Evolutionary conservation across 2,888 invertebrate genomes (phyloP).

Genomic region (Malacosoma neustria): DNA sequence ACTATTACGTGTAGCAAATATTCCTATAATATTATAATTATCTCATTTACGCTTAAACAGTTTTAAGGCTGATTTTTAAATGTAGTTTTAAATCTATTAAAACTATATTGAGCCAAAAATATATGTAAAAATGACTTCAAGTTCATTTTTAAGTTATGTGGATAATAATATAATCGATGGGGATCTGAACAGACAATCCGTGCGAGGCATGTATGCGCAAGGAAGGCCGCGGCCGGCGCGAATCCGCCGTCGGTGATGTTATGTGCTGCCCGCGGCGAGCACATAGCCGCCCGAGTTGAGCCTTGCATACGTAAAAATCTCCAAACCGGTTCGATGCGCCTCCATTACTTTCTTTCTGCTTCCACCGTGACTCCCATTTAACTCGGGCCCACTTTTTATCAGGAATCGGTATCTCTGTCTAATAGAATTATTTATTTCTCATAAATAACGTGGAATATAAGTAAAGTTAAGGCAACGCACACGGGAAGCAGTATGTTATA

Average conservation of each 20-base stretch:
- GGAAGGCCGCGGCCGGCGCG: conserved; percentile 61
- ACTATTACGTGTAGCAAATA: too few species aligned
- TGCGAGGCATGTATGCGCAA: conserved; percentile 30
- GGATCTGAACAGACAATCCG: conserved; percentile 29
- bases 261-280: conserved; percentile 58
- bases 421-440: conserved; percentile 75
- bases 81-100: too few species aligned
- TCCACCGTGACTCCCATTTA: conserved; percentile 72
- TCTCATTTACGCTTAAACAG: too few species aligned
- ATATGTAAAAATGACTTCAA: too few species aligned
- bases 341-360: conserved; percentile 74
- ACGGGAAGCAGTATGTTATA: conserved; percentile 65
- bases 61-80: too few species aligned
- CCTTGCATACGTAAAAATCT: conserved; percentile 75
- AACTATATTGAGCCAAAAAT: too few species aligned
- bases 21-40: too few species aligned
- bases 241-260: conserved; percentile 62
- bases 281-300: conserved; percentile 57
- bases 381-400: conserved; percentile 74
- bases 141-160: conserved; percentile 22
- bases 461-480: conserved; percentile 68
- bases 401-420: conserved; percentile 73
- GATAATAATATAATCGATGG: conserved; percentile 55
- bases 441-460: conserved; percentile 71
- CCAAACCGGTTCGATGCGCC: conserved; percentile 72